Conservation (phyloP, 2,113 vertebrate genomes). For the Pomatostomus ruficeps region DNA sequence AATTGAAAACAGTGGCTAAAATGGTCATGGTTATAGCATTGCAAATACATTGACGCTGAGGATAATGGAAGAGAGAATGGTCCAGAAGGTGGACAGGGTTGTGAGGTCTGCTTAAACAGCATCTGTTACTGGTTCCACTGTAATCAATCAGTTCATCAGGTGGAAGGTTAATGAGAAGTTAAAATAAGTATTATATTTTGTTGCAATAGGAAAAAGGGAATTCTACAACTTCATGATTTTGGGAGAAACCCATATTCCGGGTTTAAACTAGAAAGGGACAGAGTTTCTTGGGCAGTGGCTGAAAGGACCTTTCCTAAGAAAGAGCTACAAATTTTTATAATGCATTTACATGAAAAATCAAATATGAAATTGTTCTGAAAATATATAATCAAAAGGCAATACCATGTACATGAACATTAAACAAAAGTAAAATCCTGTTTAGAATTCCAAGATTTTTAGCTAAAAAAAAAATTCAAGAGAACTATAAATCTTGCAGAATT, state of each 20-base stretch:
- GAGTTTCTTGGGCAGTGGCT: accelerated
- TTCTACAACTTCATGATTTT: neutral
- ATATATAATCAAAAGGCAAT: neutral
- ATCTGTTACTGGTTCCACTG: neutral
- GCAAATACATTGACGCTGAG: neutral
- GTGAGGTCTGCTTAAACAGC: neutral
- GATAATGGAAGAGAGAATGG: neutral
- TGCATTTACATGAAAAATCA: neutral
- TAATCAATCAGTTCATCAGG: neutral
- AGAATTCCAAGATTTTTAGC: too few species aligned
- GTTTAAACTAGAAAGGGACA: neutral
- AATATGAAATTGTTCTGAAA: neutral
- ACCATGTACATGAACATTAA: neutral
- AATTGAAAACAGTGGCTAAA: neutral
- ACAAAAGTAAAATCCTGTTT: neutral
- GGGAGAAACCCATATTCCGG: neutral
- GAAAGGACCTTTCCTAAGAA: neutral
- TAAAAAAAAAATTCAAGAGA: neutral
- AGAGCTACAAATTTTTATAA: neutral
- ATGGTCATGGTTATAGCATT: neutral
- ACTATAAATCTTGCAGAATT: neutral
- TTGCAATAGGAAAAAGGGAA: neutral
- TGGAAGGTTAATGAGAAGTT: neutral
- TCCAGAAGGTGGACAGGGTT: neutral
- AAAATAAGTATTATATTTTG: neutral